These are phyloP conservation scores for Narcine bancroftii DNA, from an alignment of 2,113 vertebrate species.

Conservation along the genomic window DNA sequence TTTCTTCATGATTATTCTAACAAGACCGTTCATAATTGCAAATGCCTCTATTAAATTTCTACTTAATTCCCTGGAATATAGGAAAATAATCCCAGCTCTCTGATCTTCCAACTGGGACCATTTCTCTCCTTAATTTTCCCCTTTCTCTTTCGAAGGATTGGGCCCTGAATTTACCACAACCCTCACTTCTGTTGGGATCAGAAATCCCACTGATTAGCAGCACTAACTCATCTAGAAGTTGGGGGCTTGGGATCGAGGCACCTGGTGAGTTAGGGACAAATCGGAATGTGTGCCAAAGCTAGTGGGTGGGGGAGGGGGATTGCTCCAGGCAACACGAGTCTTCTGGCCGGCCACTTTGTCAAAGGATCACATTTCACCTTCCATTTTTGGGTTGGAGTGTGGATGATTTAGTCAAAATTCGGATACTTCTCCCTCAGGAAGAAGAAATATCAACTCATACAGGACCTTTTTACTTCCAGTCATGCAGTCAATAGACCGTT, in stretches of 20 bases:
- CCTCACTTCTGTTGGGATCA: background rate
- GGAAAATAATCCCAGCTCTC: background rate
- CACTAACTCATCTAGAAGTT: too few relatives aligned
- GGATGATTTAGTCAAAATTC: background rate
- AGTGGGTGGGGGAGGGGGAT: background rate
- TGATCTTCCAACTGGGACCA: background rate
- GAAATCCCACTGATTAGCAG: background rate
- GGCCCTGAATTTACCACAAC: background rate
- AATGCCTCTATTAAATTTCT: background rate
- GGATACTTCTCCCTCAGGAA: background rate
- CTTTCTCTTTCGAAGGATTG: background rate
- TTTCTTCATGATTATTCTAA: background rate
- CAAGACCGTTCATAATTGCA: background rate
- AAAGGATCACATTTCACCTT: background rate
- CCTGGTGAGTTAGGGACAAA: background rate
- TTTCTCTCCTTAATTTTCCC: background rate
- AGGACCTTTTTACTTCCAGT: too few relatives aligned
- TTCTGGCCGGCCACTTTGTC: background rate
- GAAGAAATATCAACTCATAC: too few relatives aligned
- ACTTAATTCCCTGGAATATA: background rate
- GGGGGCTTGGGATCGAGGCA: background rate
- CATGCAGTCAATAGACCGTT: background rate
- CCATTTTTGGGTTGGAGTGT: background rate
- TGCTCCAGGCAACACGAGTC: background rate
- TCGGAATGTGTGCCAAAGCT: background rate